Evolutionary conservation across 2,888 invertebrate species (phyloP).

Genomic region (Rotaria macrura): DNA sequence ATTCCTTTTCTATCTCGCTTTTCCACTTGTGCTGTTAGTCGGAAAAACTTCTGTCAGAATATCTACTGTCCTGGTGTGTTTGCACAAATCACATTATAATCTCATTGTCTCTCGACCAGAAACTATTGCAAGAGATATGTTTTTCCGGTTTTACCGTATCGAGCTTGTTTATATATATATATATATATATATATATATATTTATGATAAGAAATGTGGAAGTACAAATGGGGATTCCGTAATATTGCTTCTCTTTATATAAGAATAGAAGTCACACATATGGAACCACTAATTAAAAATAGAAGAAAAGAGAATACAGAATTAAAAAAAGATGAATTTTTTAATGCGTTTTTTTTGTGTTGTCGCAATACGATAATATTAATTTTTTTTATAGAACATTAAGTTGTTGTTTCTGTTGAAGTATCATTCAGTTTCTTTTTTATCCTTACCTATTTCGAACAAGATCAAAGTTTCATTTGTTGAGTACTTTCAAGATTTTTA

Average conservation of each 20-base stretch:
- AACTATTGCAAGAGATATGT: background rate
- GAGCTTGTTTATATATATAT: background rate
- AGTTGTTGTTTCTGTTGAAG: background rate
- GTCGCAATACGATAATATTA: background rate
- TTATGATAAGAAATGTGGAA: background rate
- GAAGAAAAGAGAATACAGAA: too few relatives aligned
- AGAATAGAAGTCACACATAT: too few relatives aligned
- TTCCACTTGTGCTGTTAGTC: background rate
- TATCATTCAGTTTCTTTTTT: background rate
- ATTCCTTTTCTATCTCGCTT: background rate
- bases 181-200: too few relatives aligned
- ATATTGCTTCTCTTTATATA: background rate
- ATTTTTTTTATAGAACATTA: too few relatives aligned
- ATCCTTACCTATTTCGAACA: background rate
- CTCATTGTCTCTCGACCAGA: background rate
- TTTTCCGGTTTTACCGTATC: background rate
- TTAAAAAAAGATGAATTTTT: too few relatives aligned
- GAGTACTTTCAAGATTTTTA: too few relatives aligned
- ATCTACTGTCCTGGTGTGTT: background rate
- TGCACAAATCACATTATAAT: constrained; percentile 1
- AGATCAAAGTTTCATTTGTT: background rate
- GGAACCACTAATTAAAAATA: too few relatives aligned
- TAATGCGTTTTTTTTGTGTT: too few relatives aligned
- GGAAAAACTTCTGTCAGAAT: constrained; percentile 8
- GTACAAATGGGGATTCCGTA: background rate